Conservation (phyloP, 2,113 vertebrate genomes). For the Dicentrarchus labrax region DNA sequence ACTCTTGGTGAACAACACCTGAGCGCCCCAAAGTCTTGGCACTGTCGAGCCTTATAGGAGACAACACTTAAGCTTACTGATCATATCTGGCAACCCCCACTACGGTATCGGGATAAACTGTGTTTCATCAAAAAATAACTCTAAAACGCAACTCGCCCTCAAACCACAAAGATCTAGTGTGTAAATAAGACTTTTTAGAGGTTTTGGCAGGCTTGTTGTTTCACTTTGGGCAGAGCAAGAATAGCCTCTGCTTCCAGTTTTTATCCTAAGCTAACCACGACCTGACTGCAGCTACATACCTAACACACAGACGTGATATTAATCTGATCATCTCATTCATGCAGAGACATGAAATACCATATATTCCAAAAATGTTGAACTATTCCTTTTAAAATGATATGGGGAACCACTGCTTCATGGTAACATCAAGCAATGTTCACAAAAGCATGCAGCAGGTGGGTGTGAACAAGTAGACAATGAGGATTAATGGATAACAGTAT, state of each 20-base stretch:
- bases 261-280: not conserved
- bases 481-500: constrained; percentile 25
- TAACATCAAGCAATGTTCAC: not conserved
- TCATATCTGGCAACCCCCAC: constrained; percentile 1
- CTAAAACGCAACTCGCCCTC: not conserved
- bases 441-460: not conserved
- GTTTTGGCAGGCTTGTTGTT: not conserved
- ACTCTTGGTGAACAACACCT: not conserved
- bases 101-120: not conserved
- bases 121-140: not conserved
- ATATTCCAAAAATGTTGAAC: not conserved
- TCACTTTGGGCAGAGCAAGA: not conserved
- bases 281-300: not conserved
- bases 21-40: not conserved
- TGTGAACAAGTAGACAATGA: constrained; percentile 27
- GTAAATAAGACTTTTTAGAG: not conserved
- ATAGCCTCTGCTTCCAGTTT: not conserved
- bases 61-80: not conserved
- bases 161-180: not conserved
- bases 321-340: not conserved
- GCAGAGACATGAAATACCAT: not conserved
- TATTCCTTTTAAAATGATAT: not conserved
- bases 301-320: not conserved
- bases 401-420: not conserved
- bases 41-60: not conserved